Percentiles rank a stretch among this genome's conserved stretches.
Conservation (phyloP, 2,113 vertebrate genomes). For the Mus spicilegus region DNA sequence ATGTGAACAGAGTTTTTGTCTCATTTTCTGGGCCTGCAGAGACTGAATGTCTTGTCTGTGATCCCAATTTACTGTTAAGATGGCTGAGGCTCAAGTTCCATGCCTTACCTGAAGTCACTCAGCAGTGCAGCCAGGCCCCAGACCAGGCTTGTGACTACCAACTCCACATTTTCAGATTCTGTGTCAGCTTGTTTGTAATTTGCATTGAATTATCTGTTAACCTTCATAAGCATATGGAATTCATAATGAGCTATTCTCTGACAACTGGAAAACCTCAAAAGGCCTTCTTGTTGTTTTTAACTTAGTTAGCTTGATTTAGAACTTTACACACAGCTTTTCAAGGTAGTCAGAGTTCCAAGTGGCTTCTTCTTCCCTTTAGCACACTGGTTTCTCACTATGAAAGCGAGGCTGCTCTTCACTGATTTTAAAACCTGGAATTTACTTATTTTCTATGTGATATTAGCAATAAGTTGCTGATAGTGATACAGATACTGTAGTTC, state of each 20-base stretch:
- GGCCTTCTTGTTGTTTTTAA: constrained; percentile 40
- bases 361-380: neutral
- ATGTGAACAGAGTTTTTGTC: neutral
- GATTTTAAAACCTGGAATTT: constrained; percentile 22
- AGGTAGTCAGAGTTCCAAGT: constrained; percentile 15
- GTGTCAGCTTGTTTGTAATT: constrained; percentile 19
- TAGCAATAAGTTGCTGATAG: neutral
- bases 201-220: constrained; percentile 10
- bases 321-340: neutral
- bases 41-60: neutral
- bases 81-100: neutral
- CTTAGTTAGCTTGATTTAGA: constrained; percentile 10
- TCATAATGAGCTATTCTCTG: constrained; percentile 48
- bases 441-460: neutral
- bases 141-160: neutral
- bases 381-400: neutral
- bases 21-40: constrained; percentile 24
- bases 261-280: constrained; percentile 15
- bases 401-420: neutral
- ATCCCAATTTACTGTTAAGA: constrained; percentile 1
- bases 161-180: constrained; percentile 29
- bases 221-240: constrained; percentile 44
- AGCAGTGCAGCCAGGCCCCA: neutral
- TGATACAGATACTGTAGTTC: neutral
- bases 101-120: neutral